A percentile compares a stretch with the other conserved stretches of the same genome.
phyloP scores from a whole-genome alignment of 2,113 vertebrate species.

The Scopus umbretta region DNA sequence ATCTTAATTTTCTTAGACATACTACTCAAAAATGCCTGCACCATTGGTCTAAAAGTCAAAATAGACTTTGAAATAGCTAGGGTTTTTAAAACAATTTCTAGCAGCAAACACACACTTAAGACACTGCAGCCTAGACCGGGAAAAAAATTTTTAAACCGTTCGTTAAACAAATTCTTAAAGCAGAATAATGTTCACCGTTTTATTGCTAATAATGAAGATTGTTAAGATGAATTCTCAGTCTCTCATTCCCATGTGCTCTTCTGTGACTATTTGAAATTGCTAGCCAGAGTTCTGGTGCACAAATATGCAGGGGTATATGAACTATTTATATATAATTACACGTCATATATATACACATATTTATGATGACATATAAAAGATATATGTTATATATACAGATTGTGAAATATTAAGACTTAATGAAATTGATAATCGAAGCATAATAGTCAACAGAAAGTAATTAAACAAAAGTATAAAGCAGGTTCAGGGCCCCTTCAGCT shows the following conservation, averaged over 20 bases:
- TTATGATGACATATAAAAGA: not conserved
- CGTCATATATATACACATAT: not conserved
- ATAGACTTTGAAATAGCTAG: not conserved
- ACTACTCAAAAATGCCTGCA: not conserved
- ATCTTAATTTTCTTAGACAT: not conserved
- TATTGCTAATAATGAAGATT: not conserved
- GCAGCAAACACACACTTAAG: not conserved
- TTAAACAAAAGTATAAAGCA: not conserved
- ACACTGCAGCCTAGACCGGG: not conserved
- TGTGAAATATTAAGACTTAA: not conserved
- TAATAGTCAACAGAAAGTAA: not conserved
- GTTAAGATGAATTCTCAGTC: not conserved
- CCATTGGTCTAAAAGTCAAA: not conserved
- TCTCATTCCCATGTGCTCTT: not conserved
- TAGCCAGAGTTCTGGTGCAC: not conserved
- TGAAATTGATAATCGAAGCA: not conserved
- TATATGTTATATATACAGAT: not conserved
- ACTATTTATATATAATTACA: not conserved
- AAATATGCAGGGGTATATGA: not conserved
- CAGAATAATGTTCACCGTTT: not conserved
- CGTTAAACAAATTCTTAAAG: not conserved
- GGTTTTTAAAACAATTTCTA: not conserved
- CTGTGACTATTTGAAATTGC: not conserved
- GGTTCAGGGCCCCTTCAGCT: not conserved
- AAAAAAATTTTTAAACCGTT: not conserved